Conservation (phyloP, 2,888 invertebrate species). For the Nomada flava region DNA sequence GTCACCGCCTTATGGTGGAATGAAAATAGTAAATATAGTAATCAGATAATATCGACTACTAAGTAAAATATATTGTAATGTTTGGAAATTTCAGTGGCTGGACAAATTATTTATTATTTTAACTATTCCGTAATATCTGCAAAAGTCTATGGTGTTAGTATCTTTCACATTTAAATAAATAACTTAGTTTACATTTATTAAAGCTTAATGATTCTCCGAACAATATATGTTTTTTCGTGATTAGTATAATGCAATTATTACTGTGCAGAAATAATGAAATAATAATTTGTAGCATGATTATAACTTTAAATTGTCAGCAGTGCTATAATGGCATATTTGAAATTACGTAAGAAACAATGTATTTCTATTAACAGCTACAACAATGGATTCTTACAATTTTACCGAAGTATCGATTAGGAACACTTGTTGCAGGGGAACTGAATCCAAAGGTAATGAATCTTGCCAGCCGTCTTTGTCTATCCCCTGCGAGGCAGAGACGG, state of each 20-base stretch:
- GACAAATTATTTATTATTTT: neutral
- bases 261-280: too few relatives aligned
- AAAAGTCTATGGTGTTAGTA: too few relatives aligned
- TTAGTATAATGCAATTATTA: too few relatives aligned
- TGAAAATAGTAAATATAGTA: neutral
- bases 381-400: constrained; percentile 41
- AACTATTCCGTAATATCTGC: neutral
- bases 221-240: too few relatives aligned
- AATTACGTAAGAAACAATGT: neutral
- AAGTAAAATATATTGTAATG: neutral
- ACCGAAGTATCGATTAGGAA: constrained; percentile 69
- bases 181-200: neutral
- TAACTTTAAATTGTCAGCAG: too few relatives aligned
- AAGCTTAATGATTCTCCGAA: neutral
- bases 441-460: neutral
- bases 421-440: constrained; percentile 69
- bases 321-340: neutral
- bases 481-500: neutral
- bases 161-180: too few relatives aligned
- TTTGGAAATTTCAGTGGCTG: neutral
- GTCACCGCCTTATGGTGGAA: neutral
- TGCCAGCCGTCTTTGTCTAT: neutral
- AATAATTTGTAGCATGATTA: too few relatives aligned
- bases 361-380: neutral
- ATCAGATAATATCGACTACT: too few relatives aligned